Base-by-base conservation (phyloP, 2,113 vertebrate species). In the Petrocephalus zakoni region DNA sequence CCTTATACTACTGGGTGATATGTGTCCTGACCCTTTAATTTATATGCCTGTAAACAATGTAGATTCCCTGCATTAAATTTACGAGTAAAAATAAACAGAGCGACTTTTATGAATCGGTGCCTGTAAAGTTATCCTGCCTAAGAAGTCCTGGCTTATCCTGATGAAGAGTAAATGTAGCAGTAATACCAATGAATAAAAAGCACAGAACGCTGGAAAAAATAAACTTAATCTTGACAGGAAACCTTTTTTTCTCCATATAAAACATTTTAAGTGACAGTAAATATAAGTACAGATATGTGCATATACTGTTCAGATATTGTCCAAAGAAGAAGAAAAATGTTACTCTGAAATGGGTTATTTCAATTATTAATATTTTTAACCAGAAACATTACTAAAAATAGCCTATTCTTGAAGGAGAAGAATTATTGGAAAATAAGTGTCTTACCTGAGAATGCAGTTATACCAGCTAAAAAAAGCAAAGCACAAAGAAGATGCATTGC, bases 371-470 rank as follows among this genome's bases (percentile, higher is more conserved):
- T 64, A 34, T 13, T 53, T 64, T 61, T 22, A 61, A 46, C 55
- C 21, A 13, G 56, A 61, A 37, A 11, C 55, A 10, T 58, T 56
- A 29, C 58, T 19, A 13, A 51, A 29, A 88, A 49, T 25, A 87
- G 25, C 15, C 15, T 42, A 42, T 64, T 61, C n/a, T 29, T 52
- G n/a, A 34, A 88, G 34, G 29, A 78, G 72, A 42, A 15, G 11
- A 8, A 53, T 29, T 75, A 72, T 37, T 51, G 47, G n/a, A 72
- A 11, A 68, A 78, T 78, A 42, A 37, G 46, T 49, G 22, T 11
- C 87, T 82, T 81, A 88, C 87, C 87, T 55, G 87, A 78, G 34
- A 56, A 78, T 81, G 34, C 9, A 42, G 25, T 88, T 34, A 81
- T 51, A n/a, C 51, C 72, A 88, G 87, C 29, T 34, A 88, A 21